phyloP scores from a whole-genome alignment of 2,888 invertebrate genomes.

The Melanostoma mellinum region DNA sequence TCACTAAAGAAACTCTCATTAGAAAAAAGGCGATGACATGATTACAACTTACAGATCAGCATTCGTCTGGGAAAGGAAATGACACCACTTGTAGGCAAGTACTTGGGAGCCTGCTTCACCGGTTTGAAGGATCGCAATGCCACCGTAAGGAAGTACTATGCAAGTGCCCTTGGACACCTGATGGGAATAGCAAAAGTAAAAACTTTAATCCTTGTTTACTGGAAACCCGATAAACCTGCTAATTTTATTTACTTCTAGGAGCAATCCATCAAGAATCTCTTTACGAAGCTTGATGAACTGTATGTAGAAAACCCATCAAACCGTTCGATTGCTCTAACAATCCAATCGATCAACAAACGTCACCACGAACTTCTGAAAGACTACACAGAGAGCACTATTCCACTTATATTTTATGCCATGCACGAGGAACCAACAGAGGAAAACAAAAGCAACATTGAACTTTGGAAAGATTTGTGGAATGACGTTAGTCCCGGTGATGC shows the following conservation, averaged over 20 bases:
- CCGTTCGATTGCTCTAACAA: conserved; percentile 88
- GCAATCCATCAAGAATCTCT: conserved; percentile 84
- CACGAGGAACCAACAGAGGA: conserved; percentile 89
- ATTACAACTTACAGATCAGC: conserved; percentile 76
- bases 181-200: conserved; percentile 90
- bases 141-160: conserved; percentile 92
- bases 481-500: conserved; percentile 95
- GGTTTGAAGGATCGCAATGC: conserved; percentile 93
- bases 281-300: conserved; percentile 83
- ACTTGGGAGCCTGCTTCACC: conserved; percentile 84
- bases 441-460: conserved; percentile 85
- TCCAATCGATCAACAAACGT: conserved; percentile 91
- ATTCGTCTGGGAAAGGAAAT: conserved; percentile 83
- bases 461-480: conserved; percentile 94
- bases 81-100: conserved; percentile 84
- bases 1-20: conserved; percentile 72
- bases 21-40: background rate
- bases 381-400: conserved; percentile 89
- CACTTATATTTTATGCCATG: conserved; percentile 95
- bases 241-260: conserved; percentile 76
- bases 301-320: conserved; percentile 89
- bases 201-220: background rate
- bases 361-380: conserved; percentile 92
- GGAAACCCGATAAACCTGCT: conserved; percentile 41
- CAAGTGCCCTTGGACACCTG: conserved; percentile 92